Conservation (phyloP, 2,113 vertebrate species). For the Platichthys flesus region DNA sequence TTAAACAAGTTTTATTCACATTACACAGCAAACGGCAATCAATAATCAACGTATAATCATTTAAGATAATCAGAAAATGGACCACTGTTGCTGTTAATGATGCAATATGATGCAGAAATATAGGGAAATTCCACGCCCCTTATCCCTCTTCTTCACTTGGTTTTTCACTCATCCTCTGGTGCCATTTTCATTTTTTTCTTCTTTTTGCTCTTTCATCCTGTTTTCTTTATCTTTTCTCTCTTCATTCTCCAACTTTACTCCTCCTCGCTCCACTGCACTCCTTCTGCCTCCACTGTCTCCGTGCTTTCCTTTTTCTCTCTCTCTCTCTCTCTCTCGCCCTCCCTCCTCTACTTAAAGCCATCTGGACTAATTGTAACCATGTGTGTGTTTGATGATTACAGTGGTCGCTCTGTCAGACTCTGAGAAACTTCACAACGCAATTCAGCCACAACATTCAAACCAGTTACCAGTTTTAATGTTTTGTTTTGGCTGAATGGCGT, state of each 20-base stretch:
- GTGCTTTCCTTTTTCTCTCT: too few relatives aligned
- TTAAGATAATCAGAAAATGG: too few relatives aligned
- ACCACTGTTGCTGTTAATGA: background rate
- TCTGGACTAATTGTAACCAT: conserved; percentile 68
- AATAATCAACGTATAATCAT: too few relatives aligned
- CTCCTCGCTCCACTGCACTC: background rate
- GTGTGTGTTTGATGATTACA: conserved; percentile 70
- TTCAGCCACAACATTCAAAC: conserved; percentile 3
- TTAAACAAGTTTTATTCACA: too few relatives aligned
- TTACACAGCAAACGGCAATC: too few relatives aligned
- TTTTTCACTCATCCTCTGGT: background rate
- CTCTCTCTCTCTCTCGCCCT: conserved; percentile 23
- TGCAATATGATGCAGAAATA: background rate
- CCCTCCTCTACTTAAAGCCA: conserved; percentile 55
- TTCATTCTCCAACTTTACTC: background rate
- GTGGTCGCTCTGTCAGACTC: conserved; percentile 64
- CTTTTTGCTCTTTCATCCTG: background rate
- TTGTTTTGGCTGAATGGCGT: background rate
- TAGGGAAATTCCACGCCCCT: background rate
- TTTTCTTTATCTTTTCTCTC: background rate
- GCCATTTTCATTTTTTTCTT: conserved; percentile 14
- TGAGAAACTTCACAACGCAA: conserved; percentile 41
- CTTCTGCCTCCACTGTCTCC: conserved; percentile 29
- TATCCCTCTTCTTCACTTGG: background rate
- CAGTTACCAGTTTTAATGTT: background rate